Percentiles rank a stretch among this genome's conserved stretches.
phyloP scores from a whole-genome alignment of 2,113 vertebrate species.

The Ameiurus melas region DNA sequence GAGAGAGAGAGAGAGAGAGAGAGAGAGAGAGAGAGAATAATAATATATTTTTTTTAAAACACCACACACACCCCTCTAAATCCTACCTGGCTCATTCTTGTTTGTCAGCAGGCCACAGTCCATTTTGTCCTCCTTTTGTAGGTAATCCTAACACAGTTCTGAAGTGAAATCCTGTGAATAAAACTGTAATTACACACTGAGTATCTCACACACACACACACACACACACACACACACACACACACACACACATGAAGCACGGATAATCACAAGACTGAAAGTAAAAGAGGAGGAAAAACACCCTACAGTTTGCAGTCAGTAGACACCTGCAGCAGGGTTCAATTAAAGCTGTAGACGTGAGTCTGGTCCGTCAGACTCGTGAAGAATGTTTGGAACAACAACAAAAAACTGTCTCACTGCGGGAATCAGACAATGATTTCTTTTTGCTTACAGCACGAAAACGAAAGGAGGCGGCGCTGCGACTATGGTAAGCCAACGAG shows the following conservation, averaged over 20 bases:
- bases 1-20: too few species aligned
- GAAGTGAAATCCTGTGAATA: neutral
- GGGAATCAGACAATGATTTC: neutral
- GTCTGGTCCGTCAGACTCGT: neutral
- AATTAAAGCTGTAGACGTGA: neutral
- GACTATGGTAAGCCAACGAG: too few species aligned
- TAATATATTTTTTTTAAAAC: too few species aligned
- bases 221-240: neutral
- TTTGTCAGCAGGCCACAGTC: conserved; percentile 54
- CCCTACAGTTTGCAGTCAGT: neutral
- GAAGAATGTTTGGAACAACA: too few species aligned
- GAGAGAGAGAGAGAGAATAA: too few species aligned
- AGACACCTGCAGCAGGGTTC: neutral
- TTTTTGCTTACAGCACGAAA: neutral
- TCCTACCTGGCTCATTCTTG: conserved; percentile 57
- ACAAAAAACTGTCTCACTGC: neutral
- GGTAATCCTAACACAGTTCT: neutral
- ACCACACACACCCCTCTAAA: neutral
- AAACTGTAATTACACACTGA: neutral
- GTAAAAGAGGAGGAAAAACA: neutral
- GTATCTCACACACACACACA: neutral
- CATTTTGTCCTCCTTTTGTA: conserved; percentile 25
- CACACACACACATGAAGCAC: neutral
- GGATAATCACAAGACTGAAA: neutral
- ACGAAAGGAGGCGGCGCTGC: too few species aligned